These are phyloP conservation scores for Colistium nudipinnis DNA, from an alignment of 2,113 vertebrate species.

Conservation along the genomic window DNA sequence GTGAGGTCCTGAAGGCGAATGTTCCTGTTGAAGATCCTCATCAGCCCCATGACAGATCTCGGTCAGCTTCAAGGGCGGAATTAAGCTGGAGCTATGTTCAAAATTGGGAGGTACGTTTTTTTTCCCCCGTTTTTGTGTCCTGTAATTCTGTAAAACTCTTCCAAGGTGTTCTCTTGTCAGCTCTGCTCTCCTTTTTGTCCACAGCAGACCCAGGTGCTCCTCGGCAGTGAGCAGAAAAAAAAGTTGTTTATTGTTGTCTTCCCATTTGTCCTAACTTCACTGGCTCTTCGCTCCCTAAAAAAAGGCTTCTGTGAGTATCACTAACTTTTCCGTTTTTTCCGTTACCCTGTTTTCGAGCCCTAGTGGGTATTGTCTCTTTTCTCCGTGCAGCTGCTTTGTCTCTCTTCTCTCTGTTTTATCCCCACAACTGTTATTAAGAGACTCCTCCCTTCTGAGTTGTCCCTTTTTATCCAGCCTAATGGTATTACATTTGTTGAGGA, in stretches of 20 bases:
- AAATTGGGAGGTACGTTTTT: conserved; percentile 1
- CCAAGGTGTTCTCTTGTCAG: conserved; percentile 12
- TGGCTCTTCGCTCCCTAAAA: conserved; percentile 10
- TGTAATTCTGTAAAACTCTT: conserved; percentile 8
- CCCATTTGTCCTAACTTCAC: conserved; percentile 24
- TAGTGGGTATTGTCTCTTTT: conserved; percentile 55
- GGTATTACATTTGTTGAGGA: conserved; percentile 86
- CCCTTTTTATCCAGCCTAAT: conserved; percentile 83
- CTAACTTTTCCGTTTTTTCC: conserved; percentile 18
- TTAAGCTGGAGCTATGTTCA: conserved; percentile 13
- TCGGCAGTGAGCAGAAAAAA: conserved; percentile 6
- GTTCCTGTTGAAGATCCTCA: conserved; percentile 76
- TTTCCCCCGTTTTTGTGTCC: conserved; percentile 1
- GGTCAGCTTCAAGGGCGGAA: background rate
- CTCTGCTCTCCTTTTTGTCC: conserved; percentile 18
- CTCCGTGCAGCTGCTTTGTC: conserved; percentile 52
- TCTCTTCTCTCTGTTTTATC: conserved; percentile 64
- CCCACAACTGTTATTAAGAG: conserved; percentile 65
- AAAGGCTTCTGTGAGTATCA: conserved; percentile 22
- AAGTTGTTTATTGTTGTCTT: conserved; percentile 7
- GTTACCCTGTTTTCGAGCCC: conserved; percentile 45
- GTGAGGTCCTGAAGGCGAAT: conserved; percentile 84
- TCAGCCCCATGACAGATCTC: conserved; percentile 7
- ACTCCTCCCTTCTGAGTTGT: conserved; percentile 64
- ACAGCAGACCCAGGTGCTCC: conserved; percentile 8